Percentiles rank a stretch among this genome's conserved stretches.
These are phyloP conservation scores for Chionodraco myersi DNA, from an alignment of 2,113 vertebrate genomes.

Conservation along the genomic window DNA sequence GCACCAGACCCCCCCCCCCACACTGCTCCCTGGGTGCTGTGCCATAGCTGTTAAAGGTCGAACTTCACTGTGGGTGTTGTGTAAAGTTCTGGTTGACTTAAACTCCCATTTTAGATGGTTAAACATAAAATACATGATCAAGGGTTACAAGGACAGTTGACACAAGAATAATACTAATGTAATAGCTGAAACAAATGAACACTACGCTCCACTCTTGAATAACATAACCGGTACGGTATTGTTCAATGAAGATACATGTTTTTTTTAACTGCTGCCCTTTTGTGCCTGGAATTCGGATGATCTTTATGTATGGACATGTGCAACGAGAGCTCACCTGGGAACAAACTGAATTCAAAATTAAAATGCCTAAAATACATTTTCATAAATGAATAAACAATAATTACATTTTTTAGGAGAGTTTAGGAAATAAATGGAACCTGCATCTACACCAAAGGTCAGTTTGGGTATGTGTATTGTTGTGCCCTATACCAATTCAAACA, in stretches of 20 bases:
- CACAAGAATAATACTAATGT: too few relatives aligned
- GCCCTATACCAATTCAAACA: not conserved
- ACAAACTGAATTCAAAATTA: slow-evolving; percentile 29
- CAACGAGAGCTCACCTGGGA: not conserved
- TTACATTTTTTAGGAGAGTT: slow-evolving; percentile 4
- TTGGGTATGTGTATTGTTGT: slow-evolving; percentile 37
- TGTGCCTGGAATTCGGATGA: slow-evolving; percentile 14
- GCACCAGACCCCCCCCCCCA: too few relatives aligned
- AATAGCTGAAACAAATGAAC: too few relatives aligned
- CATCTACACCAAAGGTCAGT: slow-evolving; percentile 36
- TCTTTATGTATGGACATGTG: not conserved
- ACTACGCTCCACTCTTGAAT: not conserved
- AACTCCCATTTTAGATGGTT: too few relatives aligned
- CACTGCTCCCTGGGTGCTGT: too few relatives aligned
- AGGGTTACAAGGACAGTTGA: too few relatives aligned
- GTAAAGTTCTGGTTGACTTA: too few relatives aligned
- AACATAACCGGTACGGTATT: not conserved
- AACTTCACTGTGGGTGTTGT: too few relatives aligned
- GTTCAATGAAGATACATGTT: slow-evolving; percentile 13
- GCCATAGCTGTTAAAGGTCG: too few relatives aligned
- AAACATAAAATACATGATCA: too few relatives aligned
- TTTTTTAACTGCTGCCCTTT: slow-evolving; percentile 18
- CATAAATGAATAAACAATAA: not conserved
- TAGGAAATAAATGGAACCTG: slow-evolving; percentile 38
- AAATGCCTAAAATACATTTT: too few relatives aligned